Evolutionary conservation across 53 echinoderm and acorn worm genomes (phyloP), one percentile per base, ranked within the genome.

Genomic region (Holothuria scabra): DNA sequence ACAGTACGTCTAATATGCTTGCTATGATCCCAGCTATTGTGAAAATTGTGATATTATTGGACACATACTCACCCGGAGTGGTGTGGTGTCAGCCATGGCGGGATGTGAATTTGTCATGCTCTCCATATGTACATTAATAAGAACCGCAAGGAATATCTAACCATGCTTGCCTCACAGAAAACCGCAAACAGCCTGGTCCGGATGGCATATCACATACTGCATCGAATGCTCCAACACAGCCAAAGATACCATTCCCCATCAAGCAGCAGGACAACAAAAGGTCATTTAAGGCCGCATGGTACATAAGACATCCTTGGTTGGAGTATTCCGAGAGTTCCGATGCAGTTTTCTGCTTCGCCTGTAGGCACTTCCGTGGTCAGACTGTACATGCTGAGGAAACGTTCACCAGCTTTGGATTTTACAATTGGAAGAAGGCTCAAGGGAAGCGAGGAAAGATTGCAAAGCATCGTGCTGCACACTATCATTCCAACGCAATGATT

Each of bases 401-500:
- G 13, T 80, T 59, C 61, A 80, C 23, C 30, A 80, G 61, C 31
- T 59, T 18, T 80, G 59, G 80, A 59, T 80, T 80, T 25, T 59
- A 33, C 23, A 59, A 80, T 28, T 80, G 59, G 59, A 80, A 80
- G 23, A 80, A 80, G 60, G 80, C 80, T 60, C 59, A 60, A 61
- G 80, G 80, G 14, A 80, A 80, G 80, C 58, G 59, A 28, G 80
- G 80, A 22, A 80, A 80, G 80, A 32, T 80, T 13, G 59, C 80
- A 18, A 80, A 80, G 80, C 80, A 59, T 28, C 59, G 59, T 29
- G 31, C 33, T 80, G 59, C 80, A 80, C 59, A 80, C 61, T 80
- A 61, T 11, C 80, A 80, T 61, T 59, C 24, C 41, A 61, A 80
- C 38, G 80, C 59, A 35, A 80, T 80, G 59, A 60, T 80, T 58